These are phyloP conservation scores for Chiloscyllium plagiosum DNA, from an alignment of 2,113 vertebrate species.

Conservation along the genomic window DNA sequence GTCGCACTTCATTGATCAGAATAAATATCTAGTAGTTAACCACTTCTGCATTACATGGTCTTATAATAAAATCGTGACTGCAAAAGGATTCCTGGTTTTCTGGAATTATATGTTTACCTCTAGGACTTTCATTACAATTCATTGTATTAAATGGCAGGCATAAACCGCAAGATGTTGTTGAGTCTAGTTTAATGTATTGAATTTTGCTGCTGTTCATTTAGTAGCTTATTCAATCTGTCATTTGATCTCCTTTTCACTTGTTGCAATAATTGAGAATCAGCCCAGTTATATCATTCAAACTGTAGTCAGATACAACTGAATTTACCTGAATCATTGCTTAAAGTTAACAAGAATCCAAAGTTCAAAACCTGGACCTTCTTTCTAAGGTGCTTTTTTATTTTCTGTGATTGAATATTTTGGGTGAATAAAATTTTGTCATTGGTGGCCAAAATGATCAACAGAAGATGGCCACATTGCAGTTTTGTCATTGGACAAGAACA, in stretches of 20 bases:
- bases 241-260: neutral
- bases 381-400: neutral
- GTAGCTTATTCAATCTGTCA: neutral
- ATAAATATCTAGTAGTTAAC: neutral
- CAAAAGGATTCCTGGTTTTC: neutral
- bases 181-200: neutral
- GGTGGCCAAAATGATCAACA: neutral
- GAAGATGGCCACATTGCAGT: neutral
- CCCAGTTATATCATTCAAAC: neutral
- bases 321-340: neutral
- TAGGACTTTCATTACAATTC: neutral
- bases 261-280: neutral
- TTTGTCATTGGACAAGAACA: neutral
- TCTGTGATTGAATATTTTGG: neutral
- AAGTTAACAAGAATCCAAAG: neutral
- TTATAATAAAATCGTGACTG: neutral
- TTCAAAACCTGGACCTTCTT: neutral
- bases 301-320: neutral
- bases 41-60: neutral
- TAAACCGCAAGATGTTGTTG: neutral
- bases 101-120: neutral
- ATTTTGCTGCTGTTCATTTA: neutral
- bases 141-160: neutral
- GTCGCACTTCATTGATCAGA: neutral
- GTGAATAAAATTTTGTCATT: neutral